Percentiles rank a stretch among this genome's conserved stretches.
phyloP scores from a whole-genome alignment of 2,797 vertebrate species.

The Halcyon badia region DNA sequence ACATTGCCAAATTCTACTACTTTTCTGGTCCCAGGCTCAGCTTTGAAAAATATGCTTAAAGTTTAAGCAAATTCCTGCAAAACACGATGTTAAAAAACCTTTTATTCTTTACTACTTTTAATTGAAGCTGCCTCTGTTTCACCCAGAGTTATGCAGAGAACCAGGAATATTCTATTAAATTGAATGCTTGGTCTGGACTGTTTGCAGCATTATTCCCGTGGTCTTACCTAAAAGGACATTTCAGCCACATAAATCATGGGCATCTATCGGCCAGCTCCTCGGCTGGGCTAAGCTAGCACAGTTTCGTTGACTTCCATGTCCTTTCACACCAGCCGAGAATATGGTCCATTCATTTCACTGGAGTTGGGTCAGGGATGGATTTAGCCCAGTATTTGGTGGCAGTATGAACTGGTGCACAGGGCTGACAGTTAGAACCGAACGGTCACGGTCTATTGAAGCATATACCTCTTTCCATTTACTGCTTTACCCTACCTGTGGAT shows the following conservation, averaged over 20 bases:
- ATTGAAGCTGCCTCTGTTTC: conserved; percentile 35
- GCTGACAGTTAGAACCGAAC: not conserved
- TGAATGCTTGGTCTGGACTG: not conserved
- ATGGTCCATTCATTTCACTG: conserved; percentile 57
- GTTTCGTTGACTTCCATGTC: not conserved
- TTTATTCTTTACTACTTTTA: conserved; percentile 27
- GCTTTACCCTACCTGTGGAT: conserved; percentile 42
- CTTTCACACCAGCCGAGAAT: conserved; percentile 6
- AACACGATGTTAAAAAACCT: not conserved
- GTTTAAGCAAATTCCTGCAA: conserved; percentile 35
- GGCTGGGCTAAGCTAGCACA: not conserved
- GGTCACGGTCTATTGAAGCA: not conserved
- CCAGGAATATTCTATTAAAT: not conserved
- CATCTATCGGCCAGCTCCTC: not conserved
- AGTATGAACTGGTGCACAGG: not conserved
- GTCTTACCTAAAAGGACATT: conserved; percentile 45
- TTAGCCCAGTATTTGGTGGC: not conserved
- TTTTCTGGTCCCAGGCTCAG: conserved; percentile 45
- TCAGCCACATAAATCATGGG: not conserved
- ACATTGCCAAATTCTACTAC: conserved; percentile 63
- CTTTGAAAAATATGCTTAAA: conserved; percentile 46
- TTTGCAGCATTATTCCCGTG: conserved; percentile 41
- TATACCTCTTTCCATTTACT: conserved; percentile 50
- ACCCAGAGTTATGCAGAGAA: not conserved
- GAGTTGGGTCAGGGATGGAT: not conserved